Evolutionary conservation across 2,113 vertebrate genomes (phyloP), one percentile per base, ranked within the genome.

Genomic region (Nanorana parkeri): DNA sequence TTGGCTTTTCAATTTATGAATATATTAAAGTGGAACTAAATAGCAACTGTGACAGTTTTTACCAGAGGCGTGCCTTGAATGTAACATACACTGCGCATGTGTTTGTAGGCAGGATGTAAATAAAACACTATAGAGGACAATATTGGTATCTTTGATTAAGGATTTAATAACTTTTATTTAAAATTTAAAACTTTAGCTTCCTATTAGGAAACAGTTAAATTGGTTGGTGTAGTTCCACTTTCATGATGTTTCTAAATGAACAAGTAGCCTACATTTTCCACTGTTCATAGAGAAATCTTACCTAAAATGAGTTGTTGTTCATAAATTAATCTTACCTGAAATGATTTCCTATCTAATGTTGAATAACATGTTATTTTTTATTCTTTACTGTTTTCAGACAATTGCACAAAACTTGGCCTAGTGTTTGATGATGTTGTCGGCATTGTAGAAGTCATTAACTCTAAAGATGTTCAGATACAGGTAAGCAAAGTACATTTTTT

Each of bases 401-500:
- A 97, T 85, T 99, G 98, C 88, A 97, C 94, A 90, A 99, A 99
- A 86, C 93, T 99, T 84, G 97, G 94, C 74, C 92, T 99, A 78
- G 96, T 99, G 77, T 99, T 99, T 90, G 96, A 99, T 88, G 96
- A 96, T 4, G 97, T 95, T 36, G 98, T 99, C 75, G 98, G 98
- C 74, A 99, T 99, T 21, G 95, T 98, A 84, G 98, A 99, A 90
- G 91, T 99, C 83, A 99, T 99, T 89, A 99, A 99, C 89, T 97
- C 95, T 85, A 97, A 91, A 87, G 91, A 96, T 66, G 91, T 99
- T 86, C 93, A 96, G 83, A 90, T 99, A 87, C 98, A 99, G 95
- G 98, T 98, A 87, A 87, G 28, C 7, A 41, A 41, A 47, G 32
- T n/a, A n/a, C n/a, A n/a, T n/a, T n/a, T 36, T 36, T 36, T 36